Conservation (phyloP, 1,140 invertebrate genomes). For the Nomia melanderi region DNA sequence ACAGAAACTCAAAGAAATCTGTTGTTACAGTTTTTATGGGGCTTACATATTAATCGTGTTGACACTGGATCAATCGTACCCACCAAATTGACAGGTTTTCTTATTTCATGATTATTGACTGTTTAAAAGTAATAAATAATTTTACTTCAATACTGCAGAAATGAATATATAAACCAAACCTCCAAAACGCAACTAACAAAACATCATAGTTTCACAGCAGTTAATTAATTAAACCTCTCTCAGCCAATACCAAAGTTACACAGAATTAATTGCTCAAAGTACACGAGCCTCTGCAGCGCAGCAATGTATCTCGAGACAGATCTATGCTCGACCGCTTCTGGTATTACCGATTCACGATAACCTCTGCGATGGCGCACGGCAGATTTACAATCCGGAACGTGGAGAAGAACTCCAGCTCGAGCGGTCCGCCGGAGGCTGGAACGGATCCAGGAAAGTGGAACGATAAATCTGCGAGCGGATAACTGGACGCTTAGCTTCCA, state of each 20-base stretch:
- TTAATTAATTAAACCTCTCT: neutral
- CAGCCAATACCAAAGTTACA: neutral
- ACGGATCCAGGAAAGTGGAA: constrained; percentile 58
- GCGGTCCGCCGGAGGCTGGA: constrained; percentile 26
- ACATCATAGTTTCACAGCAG: too few relatives aligned
- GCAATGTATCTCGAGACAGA: neutral
- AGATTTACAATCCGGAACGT: constrained; percentile 55
- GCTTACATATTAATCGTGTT: too few relatives aligned
- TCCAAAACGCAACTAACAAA: too few relatives aligned
- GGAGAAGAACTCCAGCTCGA: constrained; percentile 24
- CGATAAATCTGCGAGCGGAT: constrained; percentile 58
- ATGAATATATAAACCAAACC: too few relatives aligned
- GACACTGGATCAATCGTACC: too few relatives aligned
- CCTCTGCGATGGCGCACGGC: constrained; percentile 15
- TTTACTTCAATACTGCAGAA: too few relatives aligned
- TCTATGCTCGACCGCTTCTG: neutral
- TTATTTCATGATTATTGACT: too few relatives aligned
- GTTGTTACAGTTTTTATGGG: too few relatives aligned
- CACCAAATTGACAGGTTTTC: too few relatives aligned
- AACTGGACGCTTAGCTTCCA: constrained; percentile 60
- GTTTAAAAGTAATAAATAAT: too few relatives aligned
- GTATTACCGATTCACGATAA: constrained; percentile 38
- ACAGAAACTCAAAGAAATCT: too few relatives aligned
- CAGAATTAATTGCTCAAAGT: neutral
- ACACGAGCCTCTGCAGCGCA: too few relatives aligned